These are phyloP conservation scores for Lasiommata megera DNA, from an alignment of 2,888 invertebrate genomes.

Conservation along the genomic window DNA sequence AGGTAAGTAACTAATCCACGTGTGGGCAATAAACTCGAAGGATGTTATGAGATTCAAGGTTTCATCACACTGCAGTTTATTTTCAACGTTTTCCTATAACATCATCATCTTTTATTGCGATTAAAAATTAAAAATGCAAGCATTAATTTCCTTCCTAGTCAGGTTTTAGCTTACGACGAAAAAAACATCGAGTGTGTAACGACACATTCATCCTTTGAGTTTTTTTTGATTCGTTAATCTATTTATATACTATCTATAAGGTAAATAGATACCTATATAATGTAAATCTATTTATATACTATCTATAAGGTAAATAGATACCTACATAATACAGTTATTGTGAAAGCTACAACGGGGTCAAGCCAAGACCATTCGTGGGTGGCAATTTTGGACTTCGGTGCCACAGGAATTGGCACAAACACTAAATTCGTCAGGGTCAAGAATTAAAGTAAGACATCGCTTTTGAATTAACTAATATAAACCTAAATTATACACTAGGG, in stretches of 20 bases:
- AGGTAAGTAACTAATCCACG: not conserved
- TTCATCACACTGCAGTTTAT: not conserved
- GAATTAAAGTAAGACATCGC: not conserved
- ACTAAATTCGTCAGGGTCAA: not conserved
- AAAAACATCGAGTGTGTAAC: too few species aligned
- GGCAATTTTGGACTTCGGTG: not conserved
- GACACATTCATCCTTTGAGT: too few species aligned
- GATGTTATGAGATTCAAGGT: not conserved
- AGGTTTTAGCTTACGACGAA: too few species aligned
- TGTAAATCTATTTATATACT: too few species aligned
- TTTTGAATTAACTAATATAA: not conserved
- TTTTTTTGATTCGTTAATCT: too few species aligned
- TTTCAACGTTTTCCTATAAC: not conserved
- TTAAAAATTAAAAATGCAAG: too few species aligned
- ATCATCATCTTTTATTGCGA: too few species aligned
- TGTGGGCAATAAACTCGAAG: slow-evolving; percentile 1
- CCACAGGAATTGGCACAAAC: not conserved
- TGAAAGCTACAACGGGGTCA: not conserved
- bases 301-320: too few species aligned
- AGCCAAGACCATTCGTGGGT: not conserved
- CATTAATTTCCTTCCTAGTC: too few species aligned
- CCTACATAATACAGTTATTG: not conserved
- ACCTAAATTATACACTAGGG: too few species aligned
- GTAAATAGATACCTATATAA: too few species aligned
- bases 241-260: too few species aligned